These are phyloP conservation scores for Carpatolechia fugitivella DNA, from an alignment of 2,888 invertebrate species.

Conservation along the genomic window DNA sequence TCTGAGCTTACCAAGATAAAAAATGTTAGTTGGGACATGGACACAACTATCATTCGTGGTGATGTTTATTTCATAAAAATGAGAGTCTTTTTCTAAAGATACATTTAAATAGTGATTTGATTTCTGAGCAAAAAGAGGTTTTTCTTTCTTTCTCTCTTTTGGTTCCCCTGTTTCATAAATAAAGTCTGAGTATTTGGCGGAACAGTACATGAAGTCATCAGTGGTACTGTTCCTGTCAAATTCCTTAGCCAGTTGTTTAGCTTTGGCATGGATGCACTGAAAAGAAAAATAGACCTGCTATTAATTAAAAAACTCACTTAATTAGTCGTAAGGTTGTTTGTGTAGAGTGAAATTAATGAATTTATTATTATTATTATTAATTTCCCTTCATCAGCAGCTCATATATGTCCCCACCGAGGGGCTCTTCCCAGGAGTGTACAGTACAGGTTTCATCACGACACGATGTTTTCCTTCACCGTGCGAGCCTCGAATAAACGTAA, in stretches of 20 bases:
- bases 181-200: constrained; percentile 87
- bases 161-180: constrained; percentile 39
- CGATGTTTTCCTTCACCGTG: too few relatives aligned
- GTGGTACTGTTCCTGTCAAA: constrained; percentile 72
- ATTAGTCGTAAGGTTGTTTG: too few relatives aligned
- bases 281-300: too few relatives aligned
- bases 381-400: too few relatives aligned
- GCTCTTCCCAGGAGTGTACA: too few relatives aligned
- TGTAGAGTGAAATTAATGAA: too few relatives aligned
- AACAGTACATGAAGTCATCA: constrained; percentile 82
- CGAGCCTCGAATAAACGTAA: too few relatives aligned
- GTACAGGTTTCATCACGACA: too few relatives aligned
- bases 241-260: constrained; percentile 83
- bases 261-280: constrained; percentile 87
- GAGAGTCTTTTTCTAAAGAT: constrained; percentile 84
- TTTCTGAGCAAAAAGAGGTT: constrained; percentile 55
- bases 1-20: constrained; percentile 82
- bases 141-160: constrained; percentile 10
- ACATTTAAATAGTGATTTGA: constrained; percentile 72
- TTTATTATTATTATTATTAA: too few relatives aligned
- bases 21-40: constrained; percentile 97
- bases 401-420: too few relatives aligned
- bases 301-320: too few relatives aligned
- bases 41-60: constrained; percentile 91
- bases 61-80: constrained; percentile 91